phyloP scores from a whole-genome alignment of 2,888 invertebrate species.

The Orthosia cruda region DNA sequence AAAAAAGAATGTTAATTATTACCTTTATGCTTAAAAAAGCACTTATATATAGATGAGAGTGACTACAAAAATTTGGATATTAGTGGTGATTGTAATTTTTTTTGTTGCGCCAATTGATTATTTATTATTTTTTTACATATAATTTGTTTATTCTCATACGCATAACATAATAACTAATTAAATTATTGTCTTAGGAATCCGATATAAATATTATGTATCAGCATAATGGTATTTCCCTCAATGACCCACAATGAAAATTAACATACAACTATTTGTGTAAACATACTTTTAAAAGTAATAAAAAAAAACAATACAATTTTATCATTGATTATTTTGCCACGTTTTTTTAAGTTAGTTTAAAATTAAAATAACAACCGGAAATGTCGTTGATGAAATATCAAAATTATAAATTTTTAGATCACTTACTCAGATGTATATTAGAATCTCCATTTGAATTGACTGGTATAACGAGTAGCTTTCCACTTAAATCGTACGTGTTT shows the following conservation, averaged over 20 bases:
- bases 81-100: background rate
- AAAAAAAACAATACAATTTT: too few species aligned
- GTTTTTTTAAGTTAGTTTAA: too few species aligned
- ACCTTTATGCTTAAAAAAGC: too few species aligned
- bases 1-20: too few species aligned
- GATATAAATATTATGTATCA: background rate
- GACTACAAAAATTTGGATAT: too few species aligned
- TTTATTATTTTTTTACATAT: background rate
- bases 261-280: background rate
- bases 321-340: too few species aligned
- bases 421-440: slow-evolving; percentile 82
- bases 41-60: too few species aligned
- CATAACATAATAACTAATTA: background rate
- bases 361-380: too few species aligned
- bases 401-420: too few species aligned
- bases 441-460: slow-evolving; percentile 81
- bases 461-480: slow-evolving; percentile 79
- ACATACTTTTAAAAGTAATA: too few species aligned
- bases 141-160: background rate
- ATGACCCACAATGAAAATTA: background rate
- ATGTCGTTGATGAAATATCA: too few species aligned
- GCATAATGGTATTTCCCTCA: background rate
- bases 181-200: background rate
- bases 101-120: background rate
- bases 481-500: slow-evolving; percentile 82